Base-by-base conservation (phyloP, 2,888 invertebrate genomes). In the Erannis defoliaria region DNA sequence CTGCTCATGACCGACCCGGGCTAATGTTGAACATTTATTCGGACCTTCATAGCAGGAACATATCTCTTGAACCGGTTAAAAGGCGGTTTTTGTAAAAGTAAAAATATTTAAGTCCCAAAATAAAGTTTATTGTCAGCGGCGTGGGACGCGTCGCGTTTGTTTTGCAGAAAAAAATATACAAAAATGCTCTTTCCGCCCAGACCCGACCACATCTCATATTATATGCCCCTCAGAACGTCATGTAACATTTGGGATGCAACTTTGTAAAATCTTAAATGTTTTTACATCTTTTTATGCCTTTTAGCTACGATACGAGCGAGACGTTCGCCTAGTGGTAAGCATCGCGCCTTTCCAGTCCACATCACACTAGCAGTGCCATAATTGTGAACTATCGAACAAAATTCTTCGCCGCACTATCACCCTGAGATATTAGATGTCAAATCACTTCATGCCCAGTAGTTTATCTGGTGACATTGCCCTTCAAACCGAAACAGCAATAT, bases 111-210 rank as follows among this genome's bases (percentile, higher is more conserved):
- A 81, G 80, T 80, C 85, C 84, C 81, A 83, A 88, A 89, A 88
- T 88, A 89, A 89, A 86, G 82, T 89, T 88, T 86, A 88, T 86
- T 85, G 85, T 82, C 82, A 78, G 81, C 62, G 54, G 82, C 81
- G 87, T 86, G 86, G 86, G 85, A 66, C 65, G 80, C 64, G 66
- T 55, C 49, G 40, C 21, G 16, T 40, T 55, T 61, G 51, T 61
- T 66, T 61, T 38, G 42, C 21, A 37, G 43, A 45, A 50, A 50
- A 46, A 54, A 59, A n/a, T 29, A 40, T 18, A 55, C 49, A 56
- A 62, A 53, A 35, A 45, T 42, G 18, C 18, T 40, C 55, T 58
- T 62, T 67, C 57, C 66, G 53, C 18, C 59, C 59, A 43, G 58
- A 31, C 57, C 54, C 60, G 55, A 62, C 66, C 68, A 72, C 66